Conservation (phyloP, 1,140 invertebrate species). For the Drosophila repletoides region DNA sequence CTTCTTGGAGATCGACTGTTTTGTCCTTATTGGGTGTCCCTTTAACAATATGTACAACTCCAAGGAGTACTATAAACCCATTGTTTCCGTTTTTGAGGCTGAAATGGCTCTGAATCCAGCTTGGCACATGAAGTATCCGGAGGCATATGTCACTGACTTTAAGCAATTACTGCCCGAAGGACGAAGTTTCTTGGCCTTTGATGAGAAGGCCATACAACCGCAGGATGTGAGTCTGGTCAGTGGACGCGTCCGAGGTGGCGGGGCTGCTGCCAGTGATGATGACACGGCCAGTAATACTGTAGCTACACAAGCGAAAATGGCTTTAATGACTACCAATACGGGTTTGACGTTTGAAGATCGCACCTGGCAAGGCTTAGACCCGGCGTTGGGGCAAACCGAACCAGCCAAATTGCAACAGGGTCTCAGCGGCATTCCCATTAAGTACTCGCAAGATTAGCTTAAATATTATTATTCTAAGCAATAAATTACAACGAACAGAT, state of each 20-base stretch:
- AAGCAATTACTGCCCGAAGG: constrained; percentile 88
- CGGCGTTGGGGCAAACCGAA: constrained; percentile 86
- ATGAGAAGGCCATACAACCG: constrained; percentile 83
- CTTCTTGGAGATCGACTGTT: constrained; percentile 91
- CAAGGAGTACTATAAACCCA: constrained; percentile 93
- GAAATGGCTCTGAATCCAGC: constrained; percentile 92
- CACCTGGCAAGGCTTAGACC: constrained; percentile 89
- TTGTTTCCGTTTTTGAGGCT: constrained; percentile 95
- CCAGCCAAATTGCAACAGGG: constrained; percentile 86
- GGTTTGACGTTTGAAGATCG: constrained; percentile 85
- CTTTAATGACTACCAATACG: constrained; percentile 84
- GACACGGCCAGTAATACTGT: constrained; percentile 74
- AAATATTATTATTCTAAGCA: constrained; percentile 6
- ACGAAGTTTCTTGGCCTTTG: constrained; percentile 83
- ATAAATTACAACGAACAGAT: constrained; percentile 31
- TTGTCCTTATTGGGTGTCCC: constrained; percentile 94
- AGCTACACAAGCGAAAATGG: constrained; percentile 82
- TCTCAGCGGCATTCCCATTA: constrained; percentile 85
- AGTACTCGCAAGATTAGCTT: constrained; percentile 83
- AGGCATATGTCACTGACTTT: constrained; percentile 90
- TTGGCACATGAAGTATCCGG: constrained; percentile 84
- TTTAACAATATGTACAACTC: constrained; percentile 93
- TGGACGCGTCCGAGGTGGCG: constrained; percentile 84
- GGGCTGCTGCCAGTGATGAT: constrained; percentile 13
- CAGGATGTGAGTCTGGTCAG: constrained; percentile 88